A percentile compares a stretch with the other conserved stretches of the same genome.
Conservation (phyloP, 2,888 invertebrate species). For the Heteropelma amictum region DNA sequence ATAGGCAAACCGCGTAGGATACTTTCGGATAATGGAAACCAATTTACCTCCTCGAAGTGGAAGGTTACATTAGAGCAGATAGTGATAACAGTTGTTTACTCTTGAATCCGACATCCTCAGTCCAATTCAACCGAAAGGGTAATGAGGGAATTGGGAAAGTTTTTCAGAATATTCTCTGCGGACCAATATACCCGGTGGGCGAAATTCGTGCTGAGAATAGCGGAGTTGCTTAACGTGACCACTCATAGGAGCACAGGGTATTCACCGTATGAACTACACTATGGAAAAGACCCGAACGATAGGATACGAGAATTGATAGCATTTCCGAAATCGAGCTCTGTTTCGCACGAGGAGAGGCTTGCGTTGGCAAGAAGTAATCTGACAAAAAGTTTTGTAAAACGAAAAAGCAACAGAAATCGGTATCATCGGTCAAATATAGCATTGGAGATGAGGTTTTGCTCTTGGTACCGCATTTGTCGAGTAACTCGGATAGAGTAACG, state of each 20-base stretch:
- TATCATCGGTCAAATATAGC: too few relatives aligned
- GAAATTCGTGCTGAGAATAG: neutral
- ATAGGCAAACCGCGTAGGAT: neutral
- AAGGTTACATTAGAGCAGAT: neutral
- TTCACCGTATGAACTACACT: neutral
- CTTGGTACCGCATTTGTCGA: neutral
- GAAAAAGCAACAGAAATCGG: too few relatives aligned
- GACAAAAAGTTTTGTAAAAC: too few relatives aligned
- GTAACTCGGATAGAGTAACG: neutral
- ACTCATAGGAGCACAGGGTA: slow-evolving; percentile 4
- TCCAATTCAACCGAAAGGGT: slow-evolving; percentile 17
- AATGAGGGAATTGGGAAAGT: slow-evolving; percentile 14
- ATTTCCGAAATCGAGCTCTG: neutral
- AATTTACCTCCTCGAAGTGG: slow-evolving; percentile 1
- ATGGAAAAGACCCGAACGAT: neutral
- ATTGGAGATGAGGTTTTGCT: too few relatives aligned
- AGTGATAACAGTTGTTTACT: neutral
- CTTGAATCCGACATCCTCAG: slow-evolving; percentile 6
- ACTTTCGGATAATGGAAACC: slow-evolving; percentile 9
- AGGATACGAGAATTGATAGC: neutral
- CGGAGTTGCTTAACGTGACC: neutral
- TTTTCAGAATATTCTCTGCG: slow-evolving; percentile 1
- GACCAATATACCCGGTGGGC: slow-evolving; percentile 11
- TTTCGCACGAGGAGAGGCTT: too few relatives aligned
- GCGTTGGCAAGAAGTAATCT: too few relatives aligned